Base-by-base conservation (phyloP, 2,113 vertebrate species). In the Patagioenas fasciata region DNA sequence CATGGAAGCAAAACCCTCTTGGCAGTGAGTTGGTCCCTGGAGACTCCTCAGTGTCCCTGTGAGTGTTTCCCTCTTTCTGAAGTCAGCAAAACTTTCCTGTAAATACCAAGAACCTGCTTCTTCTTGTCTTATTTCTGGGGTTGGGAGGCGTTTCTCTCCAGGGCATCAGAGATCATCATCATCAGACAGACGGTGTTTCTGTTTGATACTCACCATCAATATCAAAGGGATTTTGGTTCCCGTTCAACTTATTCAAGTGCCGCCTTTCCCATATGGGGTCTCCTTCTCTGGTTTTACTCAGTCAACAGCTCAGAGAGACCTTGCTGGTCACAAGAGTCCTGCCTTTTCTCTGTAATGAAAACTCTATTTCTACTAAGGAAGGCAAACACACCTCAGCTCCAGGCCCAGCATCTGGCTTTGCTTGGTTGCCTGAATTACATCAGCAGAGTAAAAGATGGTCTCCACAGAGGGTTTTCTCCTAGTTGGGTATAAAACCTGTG, bases 291-390 rank as follows among this genome's bases (percentile, higher is more conserved):
- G 9, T 44, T 25, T 73, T 57, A 25, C 25, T 79, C 61, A 47
- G 34, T 14, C 54, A 60, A 47, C 23, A 66, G 11, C 23, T 69
- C 24, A 47, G 25, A 61, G 17, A 69, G 15, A 44, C 32, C 32
- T 44, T 42, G 4, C 17, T 44, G 60, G 5, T 67, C 0, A 0
- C 62, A n/a, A 13, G 3, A 81, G 24, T 26, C 47, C 19, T 44
- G 19, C 32, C 15, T 91, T 72, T 60, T 36, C 18, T 66, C 53
- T 61, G 29, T 54, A 86, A 44, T n/a, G 19, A 66, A 66, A 71
- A n/a, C 24, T 25, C 12, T 19, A 26, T n/a, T 70, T 61, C 56
- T 84, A 28, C 53, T n/a, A 60, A 50, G 48, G 10, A 18, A 53
- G 12, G n/a, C 38, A 66, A 73, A 32, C 18, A 25, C n/a, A 24